These are phyloP conservation scores for Megathymus violae DNA, from an alignment of 1,140 invertebrate species.

Conservation along the genomic window DNA sequence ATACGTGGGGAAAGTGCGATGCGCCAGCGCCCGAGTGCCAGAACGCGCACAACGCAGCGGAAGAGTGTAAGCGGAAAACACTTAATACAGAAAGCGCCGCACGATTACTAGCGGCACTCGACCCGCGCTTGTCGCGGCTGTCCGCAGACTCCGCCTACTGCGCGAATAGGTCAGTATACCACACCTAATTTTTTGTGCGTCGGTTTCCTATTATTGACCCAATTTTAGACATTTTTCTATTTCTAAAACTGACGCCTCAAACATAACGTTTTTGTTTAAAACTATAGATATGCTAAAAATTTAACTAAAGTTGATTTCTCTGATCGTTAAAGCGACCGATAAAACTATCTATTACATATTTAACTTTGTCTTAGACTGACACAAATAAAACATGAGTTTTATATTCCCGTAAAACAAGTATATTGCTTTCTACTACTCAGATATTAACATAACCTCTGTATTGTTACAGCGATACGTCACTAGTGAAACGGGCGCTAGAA, in stretches of 20 bases:
- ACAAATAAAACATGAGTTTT: too few relatives aligned
- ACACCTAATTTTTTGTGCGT: not conserved
- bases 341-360: too few relatives aligned
- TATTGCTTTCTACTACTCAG: too few relatives aligned
- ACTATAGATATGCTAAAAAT: too few relatives aligned
- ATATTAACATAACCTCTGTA: conserved; percentile 41
- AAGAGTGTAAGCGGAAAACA: conserved; percentile 86
- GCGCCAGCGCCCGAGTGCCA: conserved; percentile 87
- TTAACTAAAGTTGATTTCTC: too few relatives aligned
- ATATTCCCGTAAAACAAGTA: too few relatives aligned
- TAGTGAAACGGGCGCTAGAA: conserved; percentile 81
- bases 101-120: conserved; percentile 75
- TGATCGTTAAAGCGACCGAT: too few relatives aligned
- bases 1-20: conserved; percentile 91
- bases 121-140: conserved; percentile 72
- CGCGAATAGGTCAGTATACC: conserved; percentile 77
- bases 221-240: conserved; percentile 1
- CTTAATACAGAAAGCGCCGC: conserved; percentile 88
- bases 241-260: too few relatives aligned
- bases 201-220: not conserved
- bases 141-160: conserved; percentile 80
- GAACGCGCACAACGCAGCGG: conserved; percentile 81
- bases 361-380: too few relatives aligned
- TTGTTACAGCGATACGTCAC: conserved; percentile 82
- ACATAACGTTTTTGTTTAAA: too few relatives aligned